Base-by-base conservation (phyloP, 2,113 vertebrate genomes). In the Rhinoderma darwinii region DNA sequence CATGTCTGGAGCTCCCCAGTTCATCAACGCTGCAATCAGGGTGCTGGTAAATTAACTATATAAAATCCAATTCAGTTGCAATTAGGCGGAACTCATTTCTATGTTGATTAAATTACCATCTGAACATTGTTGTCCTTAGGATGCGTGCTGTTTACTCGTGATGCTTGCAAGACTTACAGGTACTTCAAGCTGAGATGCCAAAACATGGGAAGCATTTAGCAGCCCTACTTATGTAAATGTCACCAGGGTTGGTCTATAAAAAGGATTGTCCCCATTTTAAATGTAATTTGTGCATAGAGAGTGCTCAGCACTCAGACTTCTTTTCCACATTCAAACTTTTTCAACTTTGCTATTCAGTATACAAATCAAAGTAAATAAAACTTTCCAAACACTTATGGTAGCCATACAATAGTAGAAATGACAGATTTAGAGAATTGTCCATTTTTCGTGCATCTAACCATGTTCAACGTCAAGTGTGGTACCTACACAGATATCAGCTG, bases 61-160 rank as follows among this genome's bases (percentile, higher is more conserved):
- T 82, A 75, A 87, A 87, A 82, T 87, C 78, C 78, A 87, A 87
- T 86, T 85, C 72, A 76, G 41, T 78, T 50, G 63, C 80, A 87
- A 82, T 87, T 82, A 87, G 70, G 50, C 80, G 35, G 35, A 75
- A 73, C 59, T 82, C 79, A 87, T 87, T 79, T 81, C 79, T 77
- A 76, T 87, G 79, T 81, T 82, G 78, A 87, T 87, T 82, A 82
- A 75, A 87, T 87, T 87, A 82, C 86, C 79, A 87, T 82, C 79
- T 82, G 68, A 73, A 87, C 51, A 82, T 75, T 85, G 84, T 63
- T 82, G 43, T 82, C 63, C 59, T 80, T 51, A 41, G 68, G 56
- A 81, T 50, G 61, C 61, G 32, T 37, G 66, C 47, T 61, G 51
- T 72, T 81, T 79, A 74, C 32, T 68, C 75, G 20, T 22, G 30